A percentile compares a stretch with the other conserved stretches of the same genome.
phyloP scores from a whole-genome alignment of 1,140 invertebrate genomes.

The Saccostrea cuccullata region DNA sequence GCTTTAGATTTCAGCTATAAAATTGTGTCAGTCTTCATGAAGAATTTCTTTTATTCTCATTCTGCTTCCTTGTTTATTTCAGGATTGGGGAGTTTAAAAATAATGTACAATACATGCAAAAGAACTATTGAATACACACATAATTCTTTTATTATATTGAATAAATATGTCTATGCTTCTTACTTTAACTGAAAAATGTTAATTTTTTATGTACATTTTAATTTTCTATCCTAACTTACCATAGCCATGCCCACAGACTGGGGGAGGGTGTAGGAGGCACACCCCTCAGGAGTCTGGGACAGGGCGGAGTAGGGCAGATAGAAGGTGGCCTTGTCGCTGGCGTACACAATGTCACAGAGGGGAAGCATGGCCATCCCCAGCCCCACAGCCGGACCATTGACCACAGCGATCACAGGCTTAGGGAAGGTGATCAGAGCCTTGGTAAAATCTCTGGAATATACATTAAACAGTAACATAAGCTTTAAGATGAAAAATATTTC shows the following conservation, averaged over 20 bases:
- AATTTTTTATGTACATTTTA: neutral
- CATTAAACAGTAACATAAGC: no score
- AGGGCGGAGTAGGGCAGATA: constrained; percentile 90
- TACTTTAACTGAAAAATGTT: neutral
- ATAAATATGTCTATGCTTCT: neutral
- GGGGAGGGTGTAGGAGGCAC: constrained; percentile 90
- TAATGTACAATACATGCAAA: no score
- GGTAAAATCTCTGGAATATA: constrained; percentile 83
- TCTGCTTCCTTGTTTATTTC: no score
- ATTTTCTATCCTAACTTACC: constrained; percentile 76
- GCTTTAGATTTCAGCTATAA: no score
- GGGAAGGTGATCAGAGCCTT: constrained; percentile 90
- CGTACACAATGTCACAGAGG: constrained; percentile 94
- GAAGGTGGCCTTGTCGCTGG: constrained; percentile 90
- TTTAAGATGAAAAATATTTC: no score
- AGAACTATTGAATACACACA: no score
- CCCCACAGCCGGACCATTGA: constrained; percentile 96
- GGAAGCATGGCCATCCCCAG: constrained; percentile 89
- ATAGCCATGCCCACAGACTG: constrained; percentile 87
- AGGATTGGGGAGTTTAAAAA: no score
- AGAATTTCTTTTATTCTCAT: no score
- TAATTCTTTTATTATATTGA: no score
- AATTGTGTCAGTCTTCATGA: no score
- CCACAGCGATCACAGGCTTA: constrained; percentile 92
- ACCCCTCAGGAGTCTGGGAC: constrained; percentile 89